phyloP scores from a whole-genome alignment of 2,113 vertebrate species.

The Hemibagrus wyckioides region DNA sequence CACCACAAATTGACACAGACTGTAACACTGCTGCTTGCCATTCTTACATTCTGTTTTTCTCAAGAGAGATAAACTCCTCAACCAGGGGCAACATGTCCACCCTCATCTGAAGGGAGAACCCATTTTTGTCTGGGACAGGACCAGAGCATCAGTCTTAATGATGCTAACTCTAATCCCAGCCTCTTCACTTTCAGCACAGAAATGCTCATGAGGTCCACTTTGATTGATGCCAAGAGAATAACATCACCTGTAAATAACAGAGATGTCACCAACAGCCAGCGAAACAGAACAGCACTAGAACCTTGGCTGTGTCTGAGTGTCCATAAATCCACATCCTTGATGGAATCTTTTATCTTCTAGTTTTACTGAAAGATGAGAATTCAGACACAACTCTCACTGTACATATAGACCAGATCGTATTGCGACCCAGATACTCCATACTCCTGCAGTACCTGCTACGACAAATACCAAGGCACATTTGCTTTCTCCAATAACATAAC shows the following conservation, averaged over 20 bases:
- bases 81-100: neutral
- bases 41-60: neutral
- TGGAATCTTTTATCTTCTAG: neutral
- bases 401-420: neutral
- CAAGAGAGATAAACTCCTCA: neutral
- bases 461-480: neutral
- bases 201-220: neutral
- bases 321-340: neutral
- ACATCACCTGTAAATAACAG: neutral
- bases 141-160: neutral
- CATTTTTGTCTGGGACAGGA: neutral
- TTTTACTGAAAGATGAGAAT: neutral
- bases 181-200: neutral
- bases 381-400: neutral
- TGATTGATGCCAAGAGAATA: neutral
- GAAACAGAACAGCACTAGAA: too few relatives aligned
- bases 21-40: neutral
- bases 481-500: neutral
- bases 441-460: neutral
- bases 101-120: neutral
- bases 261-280: neutral
- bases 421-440: neutral
- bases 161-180: neutral
- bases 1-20: neutral
- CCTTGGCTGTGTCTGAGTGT: neutral